Conservation (phyloP, 2,888 invertebrate species). For the Zeuzera pyrina region DNA sequence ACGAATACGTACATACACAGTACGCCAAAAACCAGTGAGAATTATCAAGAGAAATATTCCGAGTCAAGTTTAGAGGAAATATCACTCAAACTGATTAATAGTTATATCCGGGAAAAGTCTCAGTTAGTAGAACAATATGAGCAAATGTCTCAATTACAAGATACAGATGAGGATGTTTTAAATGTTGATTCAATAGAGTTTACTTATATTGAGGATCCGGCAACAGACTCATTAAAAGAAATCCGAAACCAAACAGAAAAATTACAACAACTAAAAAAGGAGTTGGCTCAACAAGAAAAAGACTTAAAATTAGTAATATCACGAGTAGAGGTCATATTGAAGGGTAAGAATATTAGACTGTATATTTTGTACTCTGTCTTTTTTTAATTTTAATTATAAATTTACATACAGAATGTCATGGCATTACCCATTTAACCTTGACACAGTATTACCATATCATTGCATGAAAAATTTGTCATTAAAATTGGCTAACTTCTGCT, state of each 20-base stretch:
- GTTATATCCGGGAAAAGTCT: conserved; percentile 78
- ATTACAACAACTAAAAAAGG: conserved; percentile 74
- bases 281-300: conserved; percentile 74
- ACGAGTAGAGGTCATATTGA: conserved; percentile 43
- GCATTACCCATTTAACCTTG: too few relatives aligned
- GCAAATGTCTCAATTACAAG: conserved; percentile 77
- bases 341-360: conserved; percentile 40
- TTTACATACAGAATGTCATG: too few relatives aligned
- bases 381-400: too few relatives aligned
- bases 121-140: conserved; percentile 79
- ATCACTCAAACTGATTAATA: conserved; percentile 79
- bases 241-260: conserved; percentile 77
- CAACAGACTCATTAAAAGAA: conserved; percentile 76
- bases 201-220: conserved; percentile 73
- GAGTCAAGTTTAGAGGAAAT: conserved; percentile 84
- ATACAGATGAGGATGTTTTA: conserved; percentile 57
- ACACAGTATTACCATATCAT: too few relatives aligned
- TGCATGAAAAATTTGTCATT: too few relatives aligned
- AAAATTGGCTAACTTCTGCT: not conserved
- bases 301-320: conserved; percentile 68
- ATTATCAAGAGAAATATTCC: conserved; percentile 67
- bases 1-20: conserved; percentile 80
- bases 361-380: too few relatives aligned
- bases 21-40: conserved; percentile 73
- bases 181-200: conserved; percentile 77